Percentiles rank a stretch among this genome's conserved stretches.
These are phyloP conservation scores for Netelia inedita DNA, from an alignment of 2,888 invertebrate genomes.

Conservation along the genomic window DNA sequence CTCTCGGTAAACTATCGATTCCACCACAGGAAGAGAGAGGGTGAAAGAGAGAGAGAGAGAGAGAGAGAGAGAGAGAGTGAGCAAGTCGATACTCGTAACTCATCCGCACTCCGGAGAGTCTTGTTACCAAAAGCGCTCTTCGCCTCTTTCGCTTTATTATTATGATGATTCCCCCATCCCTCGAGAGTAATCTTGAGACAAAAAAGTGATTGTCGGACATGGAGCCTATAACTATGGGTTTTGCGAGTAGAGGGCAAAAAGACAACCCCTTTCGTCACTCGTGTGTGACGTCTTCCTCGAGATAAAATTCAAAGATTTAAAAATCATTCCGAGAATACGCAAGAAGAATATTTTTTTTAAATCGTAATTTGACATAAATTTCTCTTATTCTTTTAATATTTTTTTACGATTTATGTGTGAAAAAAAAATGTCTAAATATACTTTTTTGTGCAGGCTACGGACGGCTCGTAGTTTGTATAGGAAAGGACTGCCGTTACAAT, in stretches of 20 bases:
- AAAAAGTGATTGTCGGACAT: conserved; percentile 14
- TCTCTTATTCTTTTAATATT: no score
- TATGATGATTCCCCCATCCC: conserved; percentile 24
- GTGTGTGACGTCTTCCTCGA: conserved; percentile 21
- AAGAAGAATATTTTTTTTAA: background rate
- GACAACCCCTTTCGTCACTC: conserved; percentile 13
- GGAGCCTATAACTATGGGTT: background rate
- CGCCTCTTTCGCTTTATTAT: conserved; percentile 26
- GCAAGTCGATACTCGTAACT: conserved; percentile 66
- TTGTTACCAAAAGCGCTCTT: conserved; percentile 56
- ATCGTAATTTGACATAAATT: background rate
- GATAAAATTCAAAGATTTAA: background rate
- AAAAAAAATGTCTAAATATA: no score
- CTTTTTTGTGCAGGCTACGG: no score
- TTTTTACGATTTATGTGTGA: no score
- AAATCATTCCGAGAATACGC: background rate
- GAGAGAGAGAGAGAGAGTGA: conserved; percentile 19
- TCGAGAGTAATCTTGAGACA: conserved; percentile 26
- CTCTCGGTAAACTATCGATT: conserved; percentile 66
- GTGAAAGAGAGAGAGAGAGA: background rate
- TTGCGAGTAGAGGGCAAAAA: background rate
- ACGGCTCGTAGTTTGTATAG: no score
- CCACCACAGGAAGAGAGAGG: conserved; percentile 22
- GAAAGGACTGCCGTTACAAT: no score
- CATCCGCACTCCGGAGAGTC: conserved; percentile 52